Conservation (phyloP, 2,888 invertebrate species). For the Sarcophaga rosellei region DNA sequence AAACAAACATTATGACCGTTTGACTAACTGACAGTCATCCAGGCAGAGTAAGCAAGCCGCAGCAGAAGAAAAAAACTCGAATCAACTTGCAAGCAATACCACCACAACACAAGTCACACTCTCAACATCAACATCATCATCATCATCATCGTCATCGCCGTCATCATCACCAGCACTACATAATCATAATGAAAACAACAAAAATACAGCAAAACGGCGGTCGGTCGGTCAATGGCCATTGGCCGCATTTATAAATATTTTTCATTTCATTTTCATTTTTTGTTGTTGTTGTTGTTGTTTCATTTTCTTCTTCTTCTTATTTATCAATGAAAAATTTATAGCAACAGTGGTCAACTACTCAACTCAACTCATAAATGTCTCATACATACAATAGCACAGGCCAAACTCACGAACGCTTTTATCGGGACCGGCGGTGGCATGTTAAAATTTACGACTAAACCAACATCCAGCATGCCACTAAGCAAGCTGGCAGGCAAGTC, state of each 20-base stretch:
- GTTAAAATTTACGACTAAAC: background rate
- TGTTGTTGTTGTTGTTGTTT: background rate
- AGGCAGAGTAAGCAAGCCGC: background rate
- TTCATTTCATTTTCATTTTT: background rate
- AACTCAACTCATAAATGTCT: constrained; percentile 37
- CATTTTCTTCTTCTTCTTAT: background rate
- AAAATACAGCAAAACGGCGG: constrained; percentile 36
- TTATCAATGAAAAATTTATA: constrained; percentile 53
- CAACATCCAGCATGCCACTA: background rate
- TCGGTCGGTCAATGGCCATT: constrained; percentile 65
- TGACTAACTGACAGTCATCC: background rate
- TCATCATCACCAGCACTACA: background rate
- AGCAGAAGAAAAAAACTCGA: background rate
- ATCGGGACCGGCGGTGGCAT: background rate
- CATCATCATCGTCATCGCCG: background rate
- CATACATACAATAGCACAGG: background rate
- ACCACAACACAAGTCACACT: no score
- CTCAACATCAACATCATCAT: background rate
- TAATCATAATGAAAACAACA: background rate
- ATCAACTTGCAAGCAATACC: background rate
- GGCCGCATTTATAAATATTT: constrained; percentile 48
- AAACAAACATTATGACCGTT: background rate
- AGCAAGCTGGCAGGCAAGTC: background rate
- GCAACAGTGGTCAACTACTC: constrained; percentile 8
- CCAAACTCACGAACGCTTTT: constrained; percentile 10